These are phyloP conservation scores for Lysiphlebus fabarum DNA, from an alignment of 1,140 invertebrate species.

Conservation along the genomic window DNA sequence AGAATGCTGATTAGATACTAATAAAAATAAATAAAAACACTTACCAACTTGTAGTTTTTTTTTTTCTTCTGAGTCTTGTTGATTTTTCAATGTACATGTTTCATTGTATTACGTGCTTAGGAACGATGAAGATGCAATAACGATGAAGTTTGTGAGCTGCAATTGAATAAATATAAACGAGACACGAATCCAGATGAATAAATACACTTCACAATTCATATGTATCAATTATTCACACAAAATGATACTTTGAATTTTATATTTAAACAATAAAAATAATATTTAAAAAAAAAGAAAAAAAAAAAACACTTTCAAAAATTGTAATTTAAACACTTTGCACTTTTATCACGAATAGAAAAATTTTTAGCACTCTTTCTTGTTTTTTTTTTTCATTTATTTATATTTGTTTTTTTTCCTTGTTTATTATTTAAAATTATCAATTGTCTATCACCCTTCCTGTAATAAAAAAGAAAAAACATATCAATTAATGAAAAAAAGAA, in stretches of 20 bases:
- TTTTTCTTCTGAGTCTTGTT: background rate
- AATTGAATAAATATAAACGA: slow-evolving; percentile 21
- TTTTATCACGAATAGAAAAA: slow-evolving; percentile 21
- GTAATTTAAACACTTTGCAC: slow-evolving; percentile 2
- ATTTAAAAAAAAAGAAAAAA: too few relatives aligned
- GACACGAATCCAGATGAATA: slow-evolving; percentile 19
- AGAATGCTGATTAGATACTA: slow-evolving; percentile 37
- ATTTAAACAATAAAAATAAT: too few relatives aligned
- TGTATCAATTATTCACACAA: slow-evolving; percentile 14
- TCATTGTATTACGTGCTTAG: background rate
- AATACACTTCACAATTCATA: background rate
- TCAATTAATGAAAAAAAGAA: too few relatives aligned
- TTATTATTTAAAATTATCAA: too few relatives aligned
- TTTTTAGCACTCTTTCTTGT: background rate
- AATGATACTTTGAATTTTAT: background rate
- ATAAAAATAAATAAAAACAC: background rate
- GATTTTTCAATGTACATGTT: too few relatives aligned
- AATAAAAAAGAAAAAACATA: too few relatives aligned
- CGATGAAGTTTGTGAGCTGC: background rate
- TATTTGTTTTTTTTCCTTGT: too few relatives aligned
- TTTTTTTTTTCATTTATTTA: too few relatives aligned
- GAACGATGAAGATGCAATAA: background rate
- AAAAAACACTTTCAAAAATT: slow-evolving; percentile 22
- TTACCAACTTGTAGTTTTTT: slow-evolving; percentile 6
- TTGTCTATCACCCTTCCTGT: too few relatives aligned